phyloP scores from a whole-genome alignment of 2,797 vertebrate genomes.

The Heteromormyrus szaboi region DNA sequence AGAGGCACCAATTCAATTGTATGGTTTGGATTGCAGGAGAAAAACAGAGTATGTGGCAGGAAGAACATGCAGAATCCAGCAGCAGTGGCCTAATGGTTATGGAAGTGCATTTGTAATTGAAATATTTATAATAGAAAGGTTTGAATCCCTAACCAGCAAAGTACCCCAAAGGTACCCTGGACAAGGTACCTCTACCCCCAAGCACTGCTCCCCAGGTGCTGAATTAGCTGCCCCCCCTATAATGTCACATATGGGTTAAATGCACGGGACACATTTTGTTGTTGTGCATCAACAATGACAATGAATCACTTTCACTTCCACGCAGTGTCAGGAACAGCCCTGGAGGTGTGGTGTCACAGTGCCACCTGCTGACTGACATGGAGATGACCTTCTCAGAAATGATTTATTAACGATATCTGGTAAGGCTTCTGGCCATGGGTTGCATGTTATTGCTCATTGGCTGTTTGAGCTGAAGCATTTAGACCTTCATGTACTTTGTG shows the following conservation, averaged over 20 bases:
- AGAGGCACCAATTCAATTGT: neutral
- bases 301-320: neutral
- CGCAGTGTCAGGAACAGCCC: neutral
- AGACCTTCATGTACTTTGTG: neutral
- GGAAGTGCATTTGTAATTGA: neutral
- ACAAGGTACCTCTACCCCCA: neutral
- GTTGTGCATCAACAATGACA: neutral
- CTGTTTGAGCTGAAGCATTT: neutral
- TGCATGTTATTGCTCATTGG: neutral
- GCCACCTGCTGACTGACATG: neutral
- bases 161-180: neutral
- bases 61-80: neutral
- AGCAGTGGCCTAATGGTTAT: neutral
- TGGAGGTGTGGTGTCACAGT: neutral
- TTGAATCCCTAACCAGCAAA: neutral
- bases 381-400: neutral
- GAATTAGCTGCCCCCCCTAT: neutral
- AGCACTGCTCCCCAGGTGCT: neutral
- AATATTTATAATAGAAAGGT: neutral
- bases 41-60: neutral
- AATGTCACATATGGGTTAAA: neutral
- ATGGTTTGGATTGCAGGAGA: neutral
- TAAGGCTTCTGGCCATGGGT: neutral
- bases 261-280: neutral
- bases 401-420: neutral